Conservation (phyloP, 2,113 vertebrate genomes). For the Malurus elegans region DNA sequence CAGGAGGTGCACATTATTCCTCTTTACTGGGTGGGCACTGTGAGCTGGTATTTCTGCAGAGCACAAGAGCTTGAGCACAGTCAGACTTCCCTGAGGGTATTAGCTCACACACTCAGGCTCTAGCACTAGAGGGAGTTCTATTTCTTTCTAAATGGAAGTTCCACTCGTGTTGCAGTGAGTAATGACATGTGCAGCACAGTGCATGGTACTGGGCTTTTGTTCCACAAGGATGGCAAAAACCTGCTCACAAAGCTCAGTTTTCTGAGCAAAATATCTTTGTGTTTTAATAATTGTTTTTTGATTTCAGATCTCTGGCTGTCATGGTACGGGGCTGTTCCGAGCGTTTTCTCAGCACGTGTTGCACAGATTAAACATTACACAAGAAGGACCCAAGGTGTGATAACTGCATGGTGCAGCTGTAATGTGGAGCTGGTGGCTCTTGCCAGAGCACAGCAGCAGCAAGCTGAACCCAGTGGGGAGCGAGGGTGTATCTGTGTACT, state of each 20-base stretch:
- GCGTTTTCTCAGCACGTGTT: conserved; percentile 95
- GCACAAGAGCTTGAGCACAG: not conserved
- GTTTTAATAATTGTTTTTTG: not conserved
- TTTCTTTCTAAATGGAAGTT: not conserved
- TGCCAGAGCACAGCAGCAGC: not conserved
- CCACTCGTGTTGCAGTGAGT: not conserved
- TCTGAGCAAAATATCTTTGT: not conserved
- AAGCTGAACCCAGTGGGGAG: not conserved
- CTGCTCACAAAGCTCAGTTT: not conserved
- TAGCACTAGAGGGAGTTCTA: not conserved
- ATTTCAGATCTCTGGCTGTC: conserved; percentile 91
- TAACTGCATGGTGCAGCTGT: not conserved
- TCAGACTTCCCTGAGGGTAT: not conserved
- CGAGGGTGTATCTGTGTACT: not conserved
- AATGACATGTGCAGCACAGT: not conserved
- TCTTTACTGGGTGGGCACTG: not conserved
- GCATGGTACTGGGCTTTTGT: not conserved
- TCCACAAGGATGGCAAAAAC: not conserved
- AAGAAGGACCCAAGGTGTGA: conserved; percentile 84
- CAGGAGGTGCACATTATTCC: not conserved
- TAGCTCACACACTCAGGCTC: not conserved
- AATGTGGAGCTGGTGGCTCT: not conserved
- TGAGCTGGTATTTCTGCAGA: not conserved
- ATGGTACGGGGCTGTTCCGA: conserved; percentile 86
- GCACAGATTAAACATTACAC: conserved; percentile 85